Base-by-base conservation (phyloP, 2,113 vertebrate genomes). In the Eurypyga helias region DNA sequence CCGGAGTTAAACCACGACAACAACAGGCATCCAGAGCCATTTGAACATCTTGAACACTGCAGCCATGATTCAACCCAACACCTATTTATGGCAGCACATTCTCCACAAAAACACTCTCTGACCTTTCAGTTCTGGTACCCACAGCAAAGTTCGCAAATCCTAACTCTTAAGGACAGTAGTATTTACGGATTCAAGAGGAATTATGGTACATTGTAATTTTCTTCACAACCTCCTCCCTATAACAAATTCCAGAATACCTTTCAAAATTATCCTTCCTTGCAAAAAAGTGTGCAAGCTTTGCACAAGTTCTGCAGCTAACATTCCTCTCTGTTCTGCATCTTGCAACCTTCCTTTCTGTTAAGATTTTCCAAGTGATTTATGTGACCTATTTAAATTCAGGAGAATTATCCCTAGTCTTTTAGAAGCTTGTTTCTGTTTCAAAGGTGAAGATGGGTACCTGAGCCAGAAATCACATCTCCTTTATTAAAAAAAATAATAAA, bases 21-120 rank as follows among this genome's bases (percentile, higher is more conserved):
- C n/a, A n/a, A n/a, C 0, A 33, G 8, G 13, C 6, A 38, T 12
- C 15, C 10, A 17, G 23, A 13, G 3, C 4, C 10, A 24, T 18
- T 31, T 61, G 26, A 34, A 31, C 11, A n/a, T n/a, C 10, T 57
- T 9, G 25, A 9, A 25, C 6, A 2, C 2, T 13, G 43, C 34
- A 73, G 34, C 13, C 34, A 16, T 46, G 11, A 9, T 69, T 76
- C 38, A 64, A 23, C 3, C 25, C 29, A 25, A 55, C 18, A 13
- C 1, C 2, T 17, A 9, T 69, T 69, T 73, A 34, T 0, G 0
- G 55, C 29, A 82, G 55, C 14, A n/a, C 20, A 26, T 36, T 34
- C 11, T 36, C 36, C 2, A 0, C 17, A 84, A 51, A 81, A 54
- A 21, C 7, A 4, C 9, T 26, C 6, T 75, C 3, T 1, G n/a